Evolutionary conservation across 2,113 vertebrate species (phyloP).

Genomic region (Prunella himalayana): DNA sequence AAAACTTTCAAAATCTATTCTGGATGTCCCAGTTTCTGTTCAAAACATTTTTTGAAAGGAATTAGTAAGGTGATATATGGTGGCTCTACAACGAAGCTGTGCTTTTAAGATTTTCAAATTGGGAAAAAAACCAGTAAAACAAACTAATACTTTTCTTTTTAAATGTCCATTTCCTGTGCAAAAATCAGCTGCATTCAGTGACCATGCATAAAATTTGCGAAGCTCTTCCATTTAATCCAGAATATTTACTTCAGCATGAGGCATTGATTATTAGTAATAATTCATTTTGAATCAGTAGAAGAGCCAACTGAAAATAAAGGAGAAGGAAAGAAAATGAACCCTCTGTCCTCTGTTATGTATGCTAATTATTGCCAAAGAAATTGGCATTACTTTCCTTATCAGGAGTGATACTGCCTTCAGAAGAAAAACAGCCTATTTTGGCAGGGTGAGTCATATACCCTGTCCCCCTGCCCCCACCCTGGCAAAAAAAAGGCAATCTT

Average conservation of each 20-base stretch:
- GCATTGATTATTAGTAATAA: neutral
- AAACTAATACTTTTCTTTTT: neutral
- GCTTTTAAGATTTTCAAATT: neutral
- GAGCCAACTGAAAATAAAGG: neutral
- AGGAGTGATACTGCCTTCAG: neutral
- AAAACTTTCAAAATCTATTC: neutral
- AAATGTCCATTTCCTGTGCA: neutral
- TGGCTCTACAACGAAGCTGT: neutral
- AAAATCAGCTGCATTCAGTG: neutral
- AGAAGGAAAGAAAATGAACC: neutral
- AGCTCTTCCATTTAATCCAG: neutral
- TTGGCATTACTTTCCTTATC: neutral
- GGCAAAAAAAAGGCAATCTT: neutral
- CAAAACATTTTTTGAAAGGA: neutral
- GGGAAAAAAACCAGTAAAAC: neutral
- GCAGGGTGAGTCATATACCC: neutral
- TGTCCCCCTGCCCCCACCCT: neutral
- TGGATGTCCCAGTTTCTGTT: neutral
- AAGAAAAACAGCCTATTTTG: neutral
- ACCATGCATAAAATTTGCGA: neutral
- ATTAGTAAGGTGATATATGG: neutral
- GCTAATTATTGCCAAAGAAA: neutral
- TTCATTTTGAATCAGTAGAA: neutral
- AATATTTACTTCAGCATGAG: neutral
- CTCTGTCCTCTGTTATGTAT: neutral